Conservation (phyloP, 35 echinoderm and acorn worm species). For the Heliocidaris tuberculata region DNA sequence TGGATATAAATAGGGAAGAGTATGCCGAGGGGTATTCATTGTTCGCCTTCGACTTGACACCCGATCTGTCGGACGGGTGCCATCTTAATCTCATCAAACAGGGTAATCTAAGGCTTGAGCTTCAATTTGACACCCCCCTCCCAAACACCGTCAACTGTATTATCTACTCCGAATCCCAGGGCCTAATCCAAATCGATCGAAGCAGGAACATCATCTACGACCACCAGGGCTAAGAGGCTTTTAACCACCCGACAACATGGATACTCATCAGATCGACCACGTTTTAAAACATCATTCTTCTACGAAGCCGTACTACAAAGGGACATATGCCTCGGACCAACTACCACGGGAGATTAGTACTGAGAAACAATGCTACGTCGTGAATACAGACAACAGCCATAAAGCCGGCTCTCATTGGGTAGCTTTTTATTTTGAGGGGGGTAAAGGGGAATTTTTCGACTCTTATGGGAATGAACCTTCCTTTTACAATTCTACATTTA, state of each 20-base stretch:
- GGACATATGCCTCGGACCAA: conserved; percentile 55
- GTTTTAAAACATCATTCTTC: too few species aligned
- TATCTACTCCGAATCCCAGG: conserved; percentile 44
- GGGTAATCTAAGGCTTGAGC: conserved; percentile 44
- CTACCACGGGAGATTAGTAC: neutral
- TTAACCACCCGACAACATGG: conserved; percentile 19
- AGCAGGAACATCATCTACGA: conserved; percentile 48
- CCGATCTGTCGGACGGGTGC: neutral
- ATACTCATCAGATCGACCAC: neutral
- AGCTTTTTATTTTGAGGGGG: conserved; percentile 43
- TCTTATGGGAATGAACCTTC: too few species aligned
- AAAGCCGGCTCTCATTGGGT: conserved; percentile 50
- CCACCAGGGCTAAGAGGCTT: neutral
- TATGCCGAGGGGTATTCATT: too few species aligned
- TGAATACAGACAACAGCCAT: conserved; percentile 32
- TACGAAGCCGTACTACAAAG: conserved; percentile 26
- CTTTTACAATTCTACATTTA: conserved; percentile 22
- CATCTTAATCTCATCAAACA: conserved; percentile 38
- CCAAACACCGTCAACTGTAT: conserved; percentile 41
- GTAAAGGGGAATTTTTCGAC: conserved; percentile 52
- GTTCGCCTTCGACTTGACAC: too few species aligned
- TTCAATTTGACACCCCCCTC: conserved; percentile 5
- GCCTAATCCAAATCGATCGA: conserved; percentile 44
- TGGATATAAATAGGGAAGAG: conserved; percentile 35
- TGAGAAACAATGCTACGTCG: conserved; percentile 12